phyloP scores from a whole-genome alignment of 2,888 invertebrate species.

The Spialia ferax region DNA sequence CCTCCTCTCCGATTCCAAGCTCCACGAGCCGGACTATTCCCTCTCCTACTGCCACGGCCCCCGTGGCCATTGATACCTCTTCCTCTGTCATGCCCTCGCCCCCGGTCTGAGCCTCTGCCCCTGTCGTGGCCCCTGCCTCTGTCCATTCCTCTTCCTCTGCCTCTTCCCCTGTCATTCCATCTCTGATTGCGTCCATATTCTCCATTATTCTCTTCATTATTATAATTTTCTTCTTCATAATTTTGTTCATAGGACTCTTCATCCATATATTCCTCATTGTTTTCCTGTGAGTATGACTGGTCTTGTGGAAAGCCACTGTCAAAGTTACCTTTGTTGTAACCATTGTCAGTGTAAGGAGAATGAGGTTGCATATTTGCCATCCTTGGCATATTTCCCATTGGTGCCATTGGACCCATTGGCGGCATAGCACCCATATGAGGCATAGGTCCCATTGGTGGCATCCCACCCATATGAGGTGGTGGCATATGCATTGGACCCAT shows the following conservation, averaged over 20 bases:
- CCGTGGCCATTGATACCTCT: slow-evolving; percentile 60
- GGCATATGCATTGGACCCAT: slow-evolving; percentile 49
- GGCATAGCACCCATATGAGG: slow-evolving; percentile 56
- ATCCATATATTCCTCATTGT: slow-evolving; percentile 63
- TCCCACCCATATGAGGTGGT: slow-evolving; percentile 51
- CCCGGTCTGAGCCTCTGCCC: slow-evolving; percentile 66
- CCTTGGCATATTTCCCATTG: slow-evolving; percentile 61
- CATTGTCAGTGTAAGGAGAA: slow-evolving; percentile 72
- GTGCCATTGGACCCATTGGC: slow-evolving; percentile 54
- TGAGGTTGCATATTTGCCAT: slow-evolving; percentile 60
- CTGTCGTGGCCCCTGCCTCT: slow-evolving; percentile 61
- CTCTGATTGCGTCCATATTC: slow-evolving; percentile 67
- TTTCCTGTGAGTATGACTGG: slow-evolving; percentile 67
- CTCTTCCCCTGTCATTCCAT: slow-evolving; percentile 74
- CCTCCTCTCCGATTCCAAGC: slow-evolving; percentile 67
- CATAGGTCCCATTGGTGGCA: slow-evolving; percentile 55
- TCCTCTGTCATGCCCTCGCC: slow-evolving; percentile 57
- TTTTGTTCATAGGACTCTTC: slow-evolving; percentile 64
- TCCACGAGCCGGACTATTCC: slow-evolving; percentile 60
- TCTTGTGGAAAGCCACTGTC: slow-evolving; percentile 69
- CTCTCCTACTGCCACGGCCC: slow-evolving; percentile 50
- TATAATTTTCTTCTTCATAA: slow-evolving; percentile 64
- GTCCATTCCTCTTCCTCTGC: slow-evolving; percentile 59
- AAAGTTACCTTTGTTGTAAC: slow-evolving; percentile 72
- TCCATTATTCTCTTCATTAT: slow-evolving; percentile 64